Conservation (phyloP, 2,888 invertebrate species). For the Blastobasis adustella region DNA sequence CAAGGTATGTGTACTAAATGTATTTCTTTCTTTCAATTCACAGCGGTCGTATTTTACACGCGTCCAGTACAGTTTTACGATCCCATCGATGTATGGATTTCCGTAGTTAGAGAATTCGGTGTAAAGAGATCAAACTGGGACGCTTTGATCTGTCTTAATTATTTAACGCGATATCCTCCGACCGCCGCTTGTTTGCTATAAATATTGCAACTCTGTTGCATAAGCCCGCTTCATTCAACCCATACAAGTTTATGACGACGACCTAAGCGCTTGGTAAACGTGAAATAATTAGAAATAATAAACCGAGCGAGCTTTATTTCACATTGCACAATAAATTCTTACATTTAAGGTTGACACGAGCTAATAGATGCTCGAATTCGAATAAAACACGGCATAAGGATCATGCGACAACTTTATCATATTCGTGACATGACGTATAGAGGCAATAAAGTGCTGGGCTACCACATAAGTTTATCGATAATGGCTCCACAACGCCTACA, state of each 20-base stretch:
- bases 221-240: too few species aligned
- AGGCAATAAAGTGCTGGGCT: conserved; percentile 60
- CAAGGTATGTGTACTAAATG: too few species aligned
- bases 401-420: conserved; percentile 49
- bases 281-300: too few species aligned
- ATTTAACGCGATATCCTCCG: not conserved
- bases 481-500: conserved; percentile 62
- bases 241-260: too few species aligned
- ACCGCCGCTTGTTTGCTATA: too few species aligned
- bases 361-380: conserved; percentile 35
- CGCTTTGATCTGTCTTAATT: conserved; percentile 1
- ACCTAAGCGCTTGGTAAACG: too few species aligned
- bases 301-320: not conserved
- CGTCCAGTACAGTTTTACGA: too few species aligned
- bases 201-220: too few species aligned
- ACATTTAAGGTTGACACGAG: conserved; percentile 3
- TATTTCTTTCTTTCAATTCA: too few species aligned
- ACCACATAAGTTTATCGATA: conserved; percentile 67
- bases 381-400: conserved; percentile 32
- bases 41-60: too few species aligned
- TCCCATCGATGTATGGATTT: too few species aligned
- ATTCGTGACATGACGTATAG: conserved; percentile 50
- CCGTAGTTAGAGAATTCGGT: too few species aligned
- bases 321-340: conserved; percentile 4
- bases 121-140: not conserved